phyloP scores from a whole-genome alignment of 2,888 invertebrate species.

The Sphaerophoria taeniata region DNA sequence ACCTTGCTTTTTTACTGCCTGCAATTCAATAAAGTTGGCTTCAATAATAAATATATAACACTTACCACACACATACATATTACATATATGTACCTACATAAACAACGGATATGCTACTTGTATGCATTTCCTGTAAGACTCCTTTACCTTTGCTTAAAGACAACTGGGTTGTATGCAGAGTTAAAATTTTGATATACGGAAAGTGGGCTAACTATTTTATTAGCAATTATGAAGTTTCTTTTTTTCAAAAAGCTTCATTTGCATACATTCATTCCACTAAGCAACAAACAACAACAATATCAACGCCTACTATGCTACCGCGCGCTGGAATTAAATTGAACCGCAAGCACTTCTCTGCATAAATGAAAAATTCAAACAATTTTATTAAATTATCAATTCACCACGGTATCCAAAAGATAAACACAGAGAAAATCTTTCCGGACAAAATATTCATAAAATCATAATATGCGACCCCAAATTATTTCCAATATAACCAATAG shows the following conservation, averaged over 20 bases:
- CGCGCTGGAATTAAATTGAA: slow-evolving; percentile 45
- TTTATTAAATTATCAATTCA: slow-evolving; percentile 58
- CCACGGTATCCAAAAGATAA: slow-evolving; percentile 53
- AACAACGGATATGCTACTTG: too few relatives aligned
- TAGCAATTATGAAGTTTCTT: slow-evolving; percentile 26
- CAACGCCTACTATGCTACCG: slow-evolving; percentile 62
- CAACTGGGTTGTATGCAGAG: too few relatives aligned
- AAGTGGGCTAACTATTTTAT: slow-evolving; percentile 16
- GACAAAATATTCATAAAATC: slow-evolving; percentile 52
- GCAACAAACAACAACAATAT: slow-evolving; percentile 10
- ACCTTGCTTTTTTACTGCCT: too few relatives aligned
- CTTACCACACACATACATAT: too few relatives aligned
- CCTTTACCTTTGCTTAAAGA: too few relatives aligned
- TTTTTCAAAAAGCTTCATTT: slow-evolving; percentile 28
- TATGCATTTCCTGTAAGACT: too few relatives aligned
- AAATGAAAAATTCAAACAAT: slow-evolving; percentile 38
- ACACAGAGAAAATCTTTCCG: slow-evolving; percentile 33
- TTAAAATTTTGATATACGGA: neutral
- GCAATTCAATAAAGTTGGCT: too few relatives aligned
- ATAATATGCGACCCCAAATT: slow-evolving; percentile 52
- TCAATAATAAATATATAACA: too few relatives aligned
- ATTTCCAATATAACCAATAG: slow-evolving; percentile 47
- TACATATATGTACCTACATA: too few relatives aligned
- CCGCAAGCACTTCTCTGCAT: neutral
- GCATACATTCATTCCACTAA: neutral